Percentiles rank a stretch among this genome's conserved stretches.
Evolutionary conservation across 2,113 vertebrate genomes (phyloP).

Genomic region (Melospiza melodia): DNA sequence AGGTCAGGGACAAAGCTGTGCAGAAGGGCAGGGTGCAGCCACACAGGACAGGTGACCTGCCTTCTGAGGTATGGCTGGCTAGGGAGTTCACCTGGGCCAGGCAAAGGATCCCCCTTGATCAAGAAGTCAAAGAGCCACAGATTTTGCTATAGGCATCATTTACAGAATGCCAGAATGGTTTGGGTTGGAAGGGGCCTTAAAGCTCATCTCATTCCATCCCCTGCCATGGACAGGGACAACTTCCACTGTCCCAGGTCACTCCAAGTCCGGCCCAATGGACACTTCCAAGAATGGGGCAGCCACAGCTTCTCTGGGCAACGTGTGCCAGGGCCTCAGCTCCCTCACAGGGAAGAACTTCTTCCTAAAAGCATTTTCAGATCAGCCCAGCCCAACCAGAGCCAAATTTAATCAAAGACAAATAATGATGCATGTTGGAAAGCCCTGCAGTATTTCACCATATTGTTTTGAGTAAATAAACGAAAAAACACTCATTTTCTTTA

Average conservation of each 20-base stretch:
- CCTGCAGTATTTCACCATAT: not conserved
- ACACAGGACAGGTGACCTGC: not conserved
- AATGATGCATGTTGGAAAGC: not conserved
- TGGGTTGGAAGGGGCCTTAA: not conserved
- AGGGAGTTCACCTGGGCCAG: not conserved
- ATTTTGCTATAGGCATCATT: not conserved
- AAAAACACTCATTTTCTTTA: not conserved
- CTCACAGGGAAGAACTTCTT: not conserved
- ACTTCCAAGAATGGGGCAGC: not conserved
- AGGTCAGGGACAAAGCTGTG: not conserved
- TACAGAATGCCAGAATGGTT: not conserved
- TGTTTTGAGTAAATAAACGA: not conserved
- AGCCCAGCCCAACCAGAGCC: not conserved
- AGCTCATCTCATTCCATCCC: not conserved
- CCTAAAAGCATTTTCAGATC: not conserved
- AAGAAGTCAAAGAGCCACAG: not conserved
- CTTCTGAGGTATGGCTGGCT: not conserved
- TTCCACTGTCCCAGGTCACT: not conserved
- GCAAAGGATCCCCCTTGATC: not conserved
- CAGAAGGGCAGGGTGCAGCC: not conserved
- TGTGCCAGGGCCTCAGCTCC: not conserved
- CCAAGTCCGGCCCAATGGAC: rapidly evolving
- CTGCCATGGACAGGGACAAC: not conserved
- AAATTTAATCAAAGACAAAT: not conserved
- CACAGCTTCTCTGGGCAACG: not conserved